Base-by-base conservation (phyloP, 1,140 invertebrate species). In the Phenacoccus solenopsis region DNA sequence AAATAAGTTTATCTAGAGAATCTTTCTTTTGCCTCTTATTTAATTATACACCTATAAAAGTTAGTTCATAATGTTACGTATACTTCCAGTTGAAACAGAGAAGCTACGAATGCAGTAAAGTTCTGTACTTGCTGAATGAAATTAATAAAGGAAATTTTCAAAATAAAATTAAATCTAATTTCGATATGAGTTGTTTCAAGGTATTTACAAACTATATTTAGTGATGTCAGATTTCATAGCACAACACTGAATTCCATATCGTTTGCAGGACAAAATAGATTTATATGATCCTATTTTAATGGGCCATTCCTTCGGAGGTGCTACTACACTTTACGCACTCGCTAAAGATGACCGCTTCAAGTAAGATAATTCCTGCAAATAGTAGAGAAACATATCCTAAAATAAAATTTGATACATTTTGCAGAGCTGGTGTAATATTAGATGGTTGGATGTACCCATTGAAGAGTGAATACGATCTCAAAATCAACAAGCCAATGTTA, bases 371-470 rank as follows among this genome's bases (percentile, higher is more conserved):
- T 32, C 20, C 49, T 16, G 13, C 10, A 49, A 12, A 16, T 9
- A 73, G 28, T 28, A 25, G 13, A 38, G 56, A 13, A 4, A 61
- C 30, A 4, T 70, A n/a, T n/a, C n/a, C n/a, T n/a, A n/a, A n/a
- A n/a, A n/a, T n/a, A 38, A 16, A 61, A 16, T 21, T 12, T 61
- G 12, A 10, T 22, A 10, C 9, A 10, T 61, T 73, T 77, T 69
- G 68, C 73, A 85, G 85, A 73, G 76, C 79, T 35, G 84, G 84
- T 10, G 76, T 88, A 3, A 78, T 83, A 24, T 72, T 89, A 28
- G 87, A 89, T 77, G 83, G 84, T 0, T 89, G 87, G 87, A 85
- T 88, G 84, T 86, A 84, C 74, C 84, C 87, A 0, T 75, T 88
- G 28, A 85, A 85, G 75, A 78, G 81, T 16, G 80, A 84, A 70